Base-by-base conservation (phyloP, 1,140 invertebrate species). In the Drepana arcuata region DNA sequence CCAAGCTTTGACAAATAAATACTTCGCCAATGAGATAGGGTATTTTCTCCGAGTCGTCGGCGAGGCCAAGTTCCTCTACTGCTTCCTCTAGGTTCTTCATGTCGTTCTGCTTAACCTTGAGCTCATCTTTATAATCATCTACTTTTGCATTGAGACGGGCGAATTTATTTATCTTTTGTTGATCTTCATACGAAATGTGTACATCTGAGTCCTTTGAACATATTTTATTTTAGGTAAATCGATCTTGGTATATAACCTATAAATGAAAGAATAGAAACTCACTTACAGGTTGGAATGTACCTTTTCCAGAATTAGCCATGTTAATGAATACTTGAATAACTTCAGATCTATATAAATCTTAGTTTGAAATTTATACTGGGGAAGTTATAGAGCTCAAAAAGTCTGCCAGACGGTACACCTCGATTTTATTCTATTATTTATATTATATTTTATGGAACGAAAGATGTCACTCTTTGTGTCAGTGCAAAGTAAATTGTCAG, bases 91-190 rank as follows among this genome's bases (percentile, higher is more conserved):
- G 79, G 83, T 95, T 97, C 65, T 96, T 92, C 21, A 97, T 83
- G 59, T 96, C 91, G 78, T 95, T 95, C 88, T 94, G 89, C 85
- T 95, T 96, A 7, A 85, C 63, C 84, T 94, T 93, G n/a, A 97
- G 75, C 75, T 98, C 95, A 45, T 95, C 92, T 75, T 96, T 96
- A 5, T 92, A 84, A 70, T 98, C 95, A 63, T 97, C 93, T 49
- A 96, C 86, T 74, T 92, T 92, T 1, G 94, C 95, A 87, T 99
- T 98, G 36, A 93, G 88, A 44, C 94, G 86, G 2, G 97, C 97
- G 85, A 99, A 99, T 77, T 92, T 92, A 74, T 99, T 99, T 44
- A 99, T 99, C 84, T 96, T 96, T 64, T 96, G 93, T 83, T 99
- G 97, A 85, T 99, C 97, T 81, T 98, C 96, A 70, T 89, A 96